Percentiles rank a stretch among this genome's conserved stretches.
Conservation (phyloP, 2,797 vertebrate species). For the Sandelia bainsii region DNA sequence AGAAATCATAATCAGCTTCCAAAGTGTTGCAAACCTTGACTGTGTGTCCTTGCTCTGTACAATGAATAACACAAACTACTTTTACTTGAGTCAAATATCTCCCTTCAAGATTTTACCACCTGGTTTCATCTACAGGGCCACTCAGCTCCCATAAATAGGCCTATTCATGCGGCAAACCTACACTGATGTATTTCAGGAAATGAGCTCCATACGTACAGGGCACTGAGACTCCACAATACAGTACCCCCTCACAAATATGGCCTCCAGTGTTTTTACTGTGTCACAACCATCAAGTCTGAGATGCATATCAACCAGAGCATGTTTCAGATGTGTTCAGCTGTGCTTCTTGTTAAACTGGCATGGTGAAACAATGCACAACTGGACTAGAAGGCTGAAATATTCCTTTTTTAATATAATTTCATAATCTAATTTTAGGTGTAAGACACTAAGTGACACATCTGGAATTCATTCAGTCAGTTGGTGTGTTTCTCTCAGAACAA, state of each 20-base stretch:
- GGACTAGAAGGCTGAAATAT: not conserved
- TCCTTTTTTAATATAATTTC: slow-evolving; percentile 10
- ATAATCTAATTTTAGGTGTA: not conserved
- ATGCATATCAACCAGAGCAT: slow-evolving; percentile 34
- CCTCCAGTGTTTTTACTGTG: slow-evolving; percentile 57
- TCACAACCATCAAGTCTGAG: slow-evolving; percentile 50
- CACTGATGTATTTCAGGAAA: slow-evolving; percentile 72
- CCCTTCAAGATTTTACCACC: slow-evolving; percentile 41
- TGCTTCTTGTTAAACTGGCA: slow-evolving; percentile 26
- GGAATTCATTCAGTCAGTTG: slow-evolving; percentile 1
- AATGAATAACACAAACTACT: slow-evolving; percentile 18
- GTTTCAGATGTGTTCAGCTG: slow-evolving; percentile 32
- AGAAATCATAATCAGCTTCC: not conserved
- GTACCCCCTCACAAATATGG: slow-evolving; percentile 52
- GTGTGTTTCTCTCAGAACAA: not conserved
- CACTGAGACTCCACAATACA: slow-evolving; percentile 48
- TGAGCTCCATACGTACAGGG: slow-evolving; percentile 66
- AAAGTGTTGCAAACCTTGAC: not conserved
- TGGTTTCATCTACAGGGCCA: slow-evolving; percentile 54
- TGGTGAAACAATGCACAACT: slow-evolving; percentile 1
- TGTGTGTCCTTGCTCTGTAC: not conserved
- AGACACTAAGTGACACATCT: not conserved
- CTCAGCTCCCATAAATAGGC: slow-evolving; percentile 56
- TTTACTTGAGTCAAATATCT: slow-evolving; percentile 15
- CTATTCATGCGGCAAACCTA: slow-evolving; percentile 65